Base-by-base conservation (phyloP, 1,140 invertebrate genomes). In the Thereuonema tuberculata region DNA sequence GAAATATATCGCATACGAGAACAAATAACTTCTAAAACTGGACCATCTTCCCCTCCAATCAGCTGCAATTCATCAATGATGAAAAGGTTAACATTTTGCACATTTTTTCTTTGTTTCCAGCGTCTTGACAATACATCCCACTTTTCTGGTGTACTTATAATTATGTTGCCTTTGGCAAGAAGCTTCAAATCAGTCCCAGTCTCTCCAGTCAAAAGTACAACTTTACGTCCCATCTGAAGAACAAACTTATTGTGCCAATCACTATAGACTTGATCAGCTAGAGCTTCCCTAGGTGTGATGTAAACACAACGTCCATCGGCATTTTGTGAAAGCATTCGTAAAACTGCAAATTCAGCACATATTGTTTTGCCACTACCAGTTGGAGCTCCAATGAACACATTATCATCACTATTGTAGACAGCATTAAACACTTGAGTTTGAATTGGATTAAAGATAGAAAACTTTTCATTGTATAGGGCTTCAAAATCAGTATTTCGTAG, bases 401-500 rank as follows among this genome's bases (percentile, higher is more conserved):
- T 99, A 67, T 99, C 97, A 73, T 99, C 94, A 17, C 86, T 92
- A 75, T 99, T 98, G 73, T 98, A 99, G 0, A 98, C 85, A 0
- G 95, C 89, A 72, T 99, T 98, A 71, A 99, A 99, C 2, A 98
- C 95, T 71, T 99, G 97, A 0, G 97, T 99, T 72, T 99, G 97
- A 63, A 99, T 98, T 0, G 96, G 93, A 77, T 99, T 99, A 72
- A 99, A 98, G 71, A 95, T 90, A 15, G 84, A 84, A 68, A 98
- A 93, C 62, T 84, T 84, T 3, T 91, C 82, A 2, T 75, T 76
- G 68, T 98, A 99, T 2, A 99, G 74, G 2, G 77, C 74, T 71
- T 98, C 93, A 71, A 87, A 98, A 49, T 82, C 80, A 0, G 82
- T 73, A 72, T 98, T 97, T 62, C 92, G 68, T 23, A 83, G 65